phyloP scores from a whole-genome alignment of 1,140 invertebrate genomes.

The Chlorops oryzae region DNA sequence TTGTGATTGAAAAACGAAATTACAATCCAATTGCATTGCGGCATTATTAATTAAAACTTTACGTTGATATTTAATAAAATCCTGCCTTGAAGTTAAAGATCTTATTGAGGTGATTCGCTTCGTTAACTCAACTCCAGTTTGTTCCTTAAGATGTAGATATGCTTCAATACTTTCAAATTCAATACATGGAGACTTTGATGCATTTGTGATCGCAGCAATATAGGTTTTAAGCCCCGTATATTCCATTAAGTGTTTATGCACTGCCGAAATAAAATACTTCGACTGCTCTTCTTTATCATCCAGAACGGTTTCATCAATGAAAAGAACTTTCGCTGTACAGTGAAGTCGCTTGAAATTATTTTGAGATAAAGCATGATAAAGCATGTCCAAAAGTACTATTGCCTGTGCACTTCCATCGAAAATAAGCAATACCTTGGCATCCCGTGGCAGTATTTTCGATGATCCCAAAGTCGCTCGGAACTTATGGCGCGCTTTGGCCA shows the following conservation, averaged over 20 bases:
- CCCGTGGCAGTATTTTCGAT: constrained; percentile 31
- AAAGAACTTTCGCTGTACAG: constrained; percentile 30
- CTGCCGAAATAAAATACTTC: no score
- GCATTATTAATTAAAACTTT: constrained; percentile 22
- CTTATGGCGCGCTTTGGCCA: constrained; percentile 35
- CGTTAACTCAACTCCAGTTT: neutral
- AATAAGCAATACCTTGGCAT: constrained; percentile 30
- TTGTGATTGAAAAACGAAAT: constrained; percentile 53
- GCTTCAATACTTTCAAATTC: neutral
- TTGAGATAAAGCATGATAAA: constrained; percentile 33
- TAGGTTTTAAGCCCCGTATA: constrained; percentile 27
- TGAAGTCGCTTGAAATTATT: constrained; percentile 38
- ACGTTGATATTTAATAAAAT: constrained; percentile 27
- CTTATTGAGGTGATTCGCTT: neutral
- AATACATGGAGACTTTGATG: no score
- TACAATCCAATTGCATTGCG: constrained; percentile 46
- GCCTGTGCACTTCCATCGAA: constrained; percentile 33
- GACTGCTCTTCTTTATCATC: neutral
- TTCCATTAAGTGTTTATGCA: constrained; percentile 1
- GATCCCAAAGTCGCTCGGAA: constrained; percentile 41
- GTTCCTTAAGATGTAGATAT: no score
- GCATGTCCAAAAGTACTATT: constrained; percentile 38
- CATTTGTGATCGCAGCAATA: constrained; percentile 16
- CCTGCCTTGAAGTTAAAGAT: constrained; percentile 28
- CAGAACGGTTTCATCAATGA: constrained; percentile 37